A percentile compares a stretch with the other conserved stretches of the same genome.
Conservation (phyloP, 2,113 vertebrate genomes). For the Tursiops truncatus region DNA sequence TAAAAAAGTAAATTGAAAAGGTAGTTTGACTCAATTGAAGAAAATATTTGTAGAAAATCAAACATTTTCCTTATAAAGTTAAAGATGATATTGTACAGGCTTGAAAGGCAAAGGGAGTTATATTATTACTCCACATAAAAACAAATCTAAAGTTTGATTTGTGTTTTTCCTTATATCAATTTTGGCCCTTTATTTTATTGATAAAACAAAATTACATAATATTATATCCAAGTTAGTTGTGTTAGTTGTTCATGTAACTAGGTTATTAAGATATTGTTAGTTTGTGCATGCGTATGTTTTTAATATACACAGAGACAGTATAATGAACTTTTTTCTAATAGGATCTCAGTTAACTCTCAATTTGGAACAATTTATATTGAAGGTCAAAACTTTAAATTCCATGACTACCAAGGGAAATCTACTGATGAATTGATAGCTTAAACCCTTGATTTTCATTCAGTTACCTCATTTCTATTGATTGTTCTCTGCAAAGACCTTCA, state of each 20-base stretch:
- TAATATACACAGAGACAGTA: background rate
- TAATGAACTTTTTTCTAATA: background rate
- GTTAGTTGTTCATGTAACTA: background rate
- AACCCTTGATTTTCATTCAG: background rate
- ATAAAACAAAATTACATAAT: constrained; percentile 29
- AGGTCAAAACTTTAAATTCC: constrained; percentile 30
- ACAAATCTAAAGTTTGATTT: background rate
- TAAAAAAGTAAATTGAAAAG: background rate
- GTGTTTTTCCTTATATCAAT: background rate
- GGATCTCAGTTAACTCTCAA: background rate
- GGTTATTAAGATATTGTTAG: background rate
- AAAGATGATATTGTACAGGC: background rate
- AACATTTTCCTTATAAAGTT: background rate
- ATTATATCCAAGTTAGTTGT: background rate
- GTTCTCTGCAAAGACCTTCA: constrained; percentile 46
- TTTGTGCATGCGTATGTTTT: background rate
- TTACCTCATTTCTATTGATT: constrained; percentile 37
- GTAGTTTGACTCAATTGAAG: background rate
- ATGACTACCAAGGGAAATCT: background rate
- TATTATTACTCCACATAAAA: background rate
- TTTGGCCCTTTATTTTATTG: background rate
- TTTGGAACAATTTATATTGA: constrained; percentile 7
- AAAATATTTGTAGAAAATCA: background rate
- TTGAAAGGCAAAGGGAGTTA: background rate
- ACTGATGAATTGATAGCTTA: background rate